These are phyloP conservation scores for Argyresthia goedartella DNA, from an alignment of 2,888 invertebrate species.

Conservation along the genomic window DNA sequence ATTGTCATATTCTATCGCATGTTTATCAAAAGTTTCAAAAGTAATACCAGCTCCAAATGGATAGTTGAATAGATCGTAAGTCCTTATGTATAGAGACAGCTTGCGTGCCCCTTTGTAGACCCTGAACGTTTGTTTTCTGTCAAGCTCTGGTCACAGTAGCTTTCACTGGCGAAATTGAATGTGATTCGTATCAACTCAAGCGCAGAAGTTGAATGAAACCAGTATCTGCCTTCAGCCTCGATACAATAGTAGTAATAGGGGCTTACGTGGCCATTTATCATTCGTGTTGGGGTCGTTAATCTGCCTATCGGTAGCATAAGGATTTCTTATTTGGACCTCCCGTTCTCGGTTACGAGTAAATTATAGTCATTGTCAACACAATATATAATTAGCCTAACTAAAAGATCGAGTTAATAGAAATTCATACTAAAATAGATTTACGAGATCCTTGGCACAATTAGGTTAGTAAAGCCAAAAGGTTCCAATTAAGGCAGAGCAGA, in stretches of 20 bases:
- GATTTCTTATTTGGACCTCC: background rate
- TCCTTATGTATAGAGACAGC: background rate
- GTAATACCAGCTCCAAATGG: too few relatives aligned
- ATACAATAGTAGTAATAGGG: background rate
- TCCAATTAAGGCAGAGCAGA: too few relatives aligned
- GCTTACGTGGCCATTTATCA: background rate
- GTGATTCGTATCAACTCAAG: conserved; percentile 21
- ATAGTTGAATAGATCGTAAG: too few relatives aligned
- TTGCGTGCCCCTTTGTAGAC: conserved; percentile 8
- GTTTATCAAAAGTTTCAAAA: too few relatives aligned
- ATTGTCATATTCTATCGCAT: too few relatives aligned
- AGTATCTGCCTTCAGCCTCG: background rate
- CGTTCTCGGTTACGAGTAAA: too few relatives aligned
- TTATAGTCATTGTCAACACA: too few relatives aligned
- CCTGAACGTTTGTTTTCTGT: conserved; percentile 9
- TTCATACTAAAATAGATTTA: too few relatives aligned
- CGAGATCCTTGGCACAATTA: too few relatives aligned
- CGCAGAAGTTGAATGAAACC: conserved; percentile 4
- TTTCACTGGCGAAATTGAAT: conserved; percentile 29
- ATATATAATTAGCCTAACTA: too few relatives aligned
- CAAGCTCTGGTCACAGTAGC: conserved; percentile 12
- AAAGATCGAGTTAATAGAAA: too few relatives aligned
- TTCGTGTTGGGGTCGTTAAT: background rate
- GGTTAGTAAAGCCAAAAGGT: too few relatives aligned
- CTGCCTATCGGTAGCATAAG: background rate